A percentile compares a stretch with the other conserved stretches of the same genome.
These are phyloP conservation scores for Myotis brandtii DNA, from an alignment of 2,113 vertebrate species.

Conservation along the genomic window DNA sequence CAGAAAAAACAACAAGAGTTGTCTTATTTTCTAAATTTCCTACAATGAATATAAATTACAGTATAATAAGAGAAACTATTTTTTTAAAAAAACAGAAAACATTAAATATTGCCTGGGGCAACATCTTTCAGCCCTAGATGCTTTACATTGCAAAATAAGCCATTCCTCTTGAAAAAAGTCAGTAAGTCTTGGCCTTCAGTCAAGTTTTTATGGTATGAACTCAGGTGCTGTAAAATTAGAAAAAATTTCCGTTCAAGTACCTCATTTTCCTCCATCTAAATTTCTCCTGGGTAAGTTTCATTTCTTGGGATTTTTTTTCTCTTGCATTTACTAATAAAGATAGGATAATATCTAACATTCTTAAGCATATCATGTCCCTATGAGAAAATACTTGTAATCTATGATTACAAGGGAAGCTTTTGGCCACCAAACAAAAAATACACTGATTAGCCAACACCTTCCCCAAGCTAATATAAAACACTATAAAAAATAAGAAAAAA, in stretches of 20 bases:
- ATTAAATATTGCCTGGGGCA: not conserved
- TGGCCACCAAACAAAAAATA: not conserved
- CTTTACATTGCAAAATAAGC: conserved; percentile 13
- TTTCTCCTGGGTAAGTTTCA: conserved; percentile 15
- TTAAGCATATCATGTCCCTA: not conserved
- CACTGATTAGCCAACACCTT: not conserved
- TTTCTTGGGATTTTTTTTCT: not conserved
- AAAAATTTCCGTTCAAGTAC: not conserved
- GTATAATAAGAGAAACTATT: not conserved
- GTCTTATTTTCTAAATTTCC: not conserved
- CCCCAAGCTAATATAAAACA: not conserved
- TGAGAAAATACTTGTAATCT: not conserved
- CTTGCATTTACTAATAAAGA: conserved; percentile 35
- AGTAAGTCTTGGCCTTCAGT: not conserved
- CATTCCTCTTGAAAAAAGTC: not conserved
- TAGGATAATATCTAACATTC: conserved; percentile 12
- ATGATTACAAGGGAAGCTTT: not conserved
- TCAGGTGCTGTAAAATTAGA: not conserved
- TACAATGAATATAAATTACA: not conserved
- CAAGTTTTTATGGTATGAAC: conserved; percentile 21
- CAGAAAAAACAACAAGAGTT: not conserved
- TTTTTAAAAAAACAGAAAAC: not conserved
- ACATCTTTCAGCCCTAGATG: not conserved
- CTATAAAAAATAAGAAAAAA: not conserved
- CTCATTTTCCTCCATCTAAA: conserved; percentile 45